Evolutionary conservation across 2,888 invertebrate species (phyloP).

Genomic region (Hypomecis punctinalis): DNA sequence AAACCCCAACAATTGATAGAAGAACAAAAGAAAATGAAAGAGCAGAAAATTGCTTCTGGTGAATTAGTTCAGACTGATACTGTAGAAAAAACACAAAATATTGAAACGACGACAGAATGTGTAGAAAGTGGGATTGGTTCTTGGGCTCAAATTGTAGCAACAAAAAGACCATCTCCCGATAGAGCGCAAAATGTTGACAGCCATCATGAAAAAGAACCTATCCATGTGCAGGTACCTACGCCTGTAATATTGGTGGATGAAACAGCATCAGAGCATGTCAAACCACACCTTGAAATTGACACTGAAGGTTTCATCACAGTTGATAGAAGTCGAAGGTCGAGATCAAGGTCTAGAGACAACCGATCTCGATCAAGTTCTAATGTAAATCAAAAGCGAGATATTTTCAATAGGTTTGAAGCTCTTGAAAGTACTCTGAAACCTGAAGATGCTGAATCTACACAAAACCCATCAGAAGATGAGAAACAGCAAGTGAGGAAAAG

Average conservation of each 20-base stretch:
- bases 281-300: conserved; percentile 62
- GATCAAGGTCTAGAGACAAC: conserved; percentile 82
- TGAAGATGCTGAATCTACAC: conserved; percentile 52
- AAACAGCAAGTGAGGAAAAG: conserved; percentile 53
- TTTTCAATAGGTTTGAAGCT: conserved; percentile 70
- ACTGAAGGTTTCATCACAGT: conserved; percentile 80
- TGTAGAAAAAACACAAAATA: conserved; percentile 36
- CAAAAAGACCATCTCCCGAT: conserved; percentile 68
- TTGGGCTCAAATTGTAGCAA: conserved; percentile 77
- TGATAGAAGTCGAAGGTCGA: conserved; percentile 76
- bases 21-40: conserved; percentile 36
- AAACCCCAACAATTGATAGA: conserved; percentile 37
- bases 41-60: conserved; percentile 27
- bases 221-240: conserved; percentile 35
- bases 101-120: conserved; percentile 36
- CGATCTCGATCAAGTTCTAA: conserved; percentile 64
- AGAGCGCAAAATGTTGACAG: conserved; percentile 53
- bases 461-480: conserved; percentile 53
- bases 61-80: conserved; percentile 15
- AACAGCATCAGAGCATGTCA: conserved; percentile 56
- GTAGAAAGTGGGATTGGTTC: conserved; percentile 55
- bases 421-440: conserved; percentile 60
- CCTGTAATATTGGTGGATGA: conserved; percentile 71
- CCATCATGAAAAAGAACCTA: conserved; percentile 32
- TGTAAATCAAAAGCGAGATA: conserved; percentile 47